Evolutionary conservation across 2,797 vertebrate genomes (phyloP).

Genomic region (Microhierax caerulescens): DNA sequence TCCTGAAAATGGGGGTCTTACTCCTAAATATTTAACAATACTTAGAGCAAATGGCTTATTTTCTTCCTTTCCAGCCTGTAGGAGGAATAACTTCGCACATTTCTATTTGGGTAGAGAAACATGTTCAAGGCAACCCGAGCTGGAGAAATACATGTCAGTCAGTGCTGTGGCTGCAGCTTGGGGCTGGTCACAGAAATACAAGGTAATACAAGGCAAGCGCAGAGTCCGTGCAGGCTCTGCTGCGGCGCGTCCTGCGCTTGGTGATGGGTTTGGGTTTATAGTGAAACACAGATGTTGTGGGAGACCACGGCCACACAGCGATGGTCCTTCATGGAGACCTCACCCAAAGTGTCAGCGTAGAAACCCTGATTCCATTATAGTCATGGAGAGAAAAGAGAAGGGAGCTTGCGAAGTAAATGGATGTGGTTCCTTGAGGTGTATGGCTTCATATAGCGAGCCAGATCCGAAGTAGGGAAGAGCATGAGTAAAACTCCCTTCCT

Average conservation of each 20-base stretch:
- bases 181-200: neutral
- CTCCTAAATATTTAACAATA: neutral
- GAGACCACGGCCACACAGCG: neutral
- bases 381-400: neutral
- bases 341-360: neutral
- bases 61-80: neutral
- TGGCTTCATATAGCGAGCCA: neutral
- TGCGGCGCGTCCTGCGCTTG: neutral
- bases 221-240: neutral
- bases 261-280: neutral
- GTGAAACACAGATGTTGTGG: neutral
- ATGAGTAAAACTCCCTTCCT: neutral
- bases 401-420: neutral
- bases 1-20: neutral
- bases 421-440: neutral
- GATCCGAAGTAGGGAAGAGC: neutral
- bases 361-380: neutral
- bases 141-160: neutral
- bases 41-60: neutral
- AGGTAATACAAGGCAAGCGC: neutral
- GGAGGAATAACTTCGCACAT: neutral
- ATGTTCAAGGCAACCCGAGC: neutral
- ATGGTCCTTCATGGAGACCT: neutral
- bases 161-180: neutral
- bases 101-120: neutral